phyloP scores from a whole-genome alignment of 2,797 vertebrate species.

The Xerus rutilus region DNA sequence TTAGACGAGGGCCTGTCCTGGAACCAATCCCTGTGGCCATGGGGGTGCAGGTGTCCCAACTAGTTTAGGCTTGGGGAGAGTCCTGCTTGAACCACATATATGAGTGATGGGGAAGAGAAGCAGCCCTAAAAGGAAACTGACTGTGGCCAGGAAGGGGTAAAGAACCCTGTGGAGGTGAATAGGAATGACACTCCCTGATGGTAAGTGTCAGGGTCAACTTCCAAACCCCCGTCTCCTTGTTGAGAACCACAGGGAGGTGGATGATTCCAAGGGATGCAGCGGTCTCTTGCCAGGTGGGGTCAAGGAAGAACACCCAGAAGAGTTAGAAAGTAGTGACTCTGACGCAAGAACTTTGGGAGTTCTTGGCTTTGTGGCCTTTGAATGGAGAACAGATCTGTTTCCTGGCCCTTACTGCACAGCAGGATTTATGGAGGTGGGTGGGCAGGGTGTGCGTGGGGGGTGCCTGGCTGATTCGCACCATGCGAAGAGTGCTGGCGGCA shows the following conservation, averaged over 20 bases:
- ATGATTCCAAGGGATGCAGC: not conserved
- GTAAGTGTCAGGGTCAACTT: not conserved
- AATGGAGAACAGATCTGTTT: conserved; percentile 66
- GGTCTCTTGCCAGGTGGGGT: conserved; percentile 64
- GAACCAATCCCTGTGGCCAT: not conserved
- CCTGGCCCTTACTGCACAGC: not conserved
- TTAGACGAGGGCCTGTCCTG: not conserved
- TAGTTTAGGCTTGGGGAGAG: not conserved
- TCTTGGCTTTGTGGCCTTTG: conserved; percentile 65
- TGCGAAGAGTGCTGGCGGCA: not conserved
- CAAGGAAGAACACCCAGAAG: conserved; percentile 34
- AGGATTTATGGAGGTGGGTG: conserved; percentile 63
- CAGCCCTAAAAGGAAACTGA: not conserved
- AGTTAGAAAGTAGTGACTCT: conserved; percentile 51
- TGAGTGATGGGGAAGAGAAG: too few relatives aligned
- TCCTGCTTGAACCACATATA: not conserved
- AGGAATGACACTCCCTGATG: not conserved
- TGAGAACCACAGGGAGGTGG: not conserved
- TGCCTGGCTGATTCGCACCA: not conserved
- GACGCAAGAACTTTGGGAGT: conserved; percentile 72
- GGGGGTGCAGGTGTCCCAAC: not conserved
- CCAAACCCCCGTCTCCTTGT: not conserved
- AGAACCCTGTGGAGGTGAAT: not conserved
- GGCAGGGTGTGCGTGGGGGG: not conserved
- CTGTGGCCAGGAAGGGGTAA: not conserved